phyloP scores from a whole-genome alignment of 2,888 invertebrate species.

The Caenorhabditis plicata region DNA sequence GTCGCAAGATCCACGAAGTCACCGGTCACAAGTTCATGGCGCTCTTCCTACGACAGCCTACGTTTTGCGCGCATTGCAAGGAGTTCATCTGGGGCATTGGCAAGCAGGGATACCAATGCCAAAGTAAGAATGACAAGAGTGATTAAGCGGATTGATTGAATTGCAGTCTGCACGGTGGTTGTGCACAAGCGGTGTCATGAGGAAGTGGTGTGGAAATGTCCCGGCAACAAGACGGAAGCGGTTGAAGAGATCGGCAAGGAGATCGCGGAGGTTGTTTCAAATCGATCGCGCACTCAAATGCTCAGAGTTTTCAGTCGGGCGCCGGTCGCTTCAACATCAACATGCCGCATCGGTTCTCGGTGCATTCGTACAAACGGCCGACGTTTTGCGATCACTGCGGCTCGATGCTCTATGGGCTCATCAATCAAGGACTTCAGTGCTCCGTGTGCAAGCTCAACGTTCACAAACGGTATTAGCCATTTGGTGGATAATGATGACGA shows the following conservation, averaged over 20 bases:
- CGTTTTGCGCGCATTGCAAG: constrained; percentile 98
- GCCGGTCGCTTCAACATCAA: constrained; percentile 87
- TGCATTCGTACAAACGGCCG: constrained; percentile 92
- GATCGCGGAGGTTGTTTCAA: constrained; percentile 20
- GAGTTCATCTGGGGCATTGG: constrained; percentile 89
- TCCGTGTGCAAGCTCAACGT: constrained; percentile 92
- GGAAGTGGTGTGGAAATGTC: constrained; percentile 95
- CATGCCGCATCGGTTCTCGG: constrained; percentile 88
- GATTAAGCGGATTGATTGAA: constrained; percentile 3
- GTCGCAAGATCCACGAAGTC: constrained; percentile 84
- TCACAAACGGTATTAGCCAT: constrained; percentile 77
- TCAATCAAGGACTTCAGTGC: constrained; percentile 87
- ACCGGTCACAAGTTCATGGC: constrained; percentile 99
- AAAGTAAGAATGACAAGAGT: constrained; percentile 65
- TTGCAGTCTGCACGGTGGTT: constrained; percentile 94
- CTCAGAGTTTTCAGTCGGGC: constrained; percentile 16
- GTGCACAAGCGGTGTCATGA: constrained; percentile 98
- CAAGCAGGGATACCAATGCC: constrained; percentile 71
- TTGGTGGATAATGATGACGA: too few relatives aligned
- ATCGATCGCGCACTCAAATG: too few relatives aligned
- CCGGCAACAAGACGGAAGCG: constrained; percentile 79
- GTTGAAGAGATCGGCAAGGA: constrained; percentile 53
- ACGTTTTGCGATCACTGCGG: constrained; percentile 99
- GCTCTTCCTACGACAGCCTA: constrained; percentile 94
- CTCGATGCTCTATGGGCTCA: constrained; percentile 90